Evolutionary conservation across 2,888 invertebrate genomes (phyloP).

Genomic region (Protonemura montana): DNA sequence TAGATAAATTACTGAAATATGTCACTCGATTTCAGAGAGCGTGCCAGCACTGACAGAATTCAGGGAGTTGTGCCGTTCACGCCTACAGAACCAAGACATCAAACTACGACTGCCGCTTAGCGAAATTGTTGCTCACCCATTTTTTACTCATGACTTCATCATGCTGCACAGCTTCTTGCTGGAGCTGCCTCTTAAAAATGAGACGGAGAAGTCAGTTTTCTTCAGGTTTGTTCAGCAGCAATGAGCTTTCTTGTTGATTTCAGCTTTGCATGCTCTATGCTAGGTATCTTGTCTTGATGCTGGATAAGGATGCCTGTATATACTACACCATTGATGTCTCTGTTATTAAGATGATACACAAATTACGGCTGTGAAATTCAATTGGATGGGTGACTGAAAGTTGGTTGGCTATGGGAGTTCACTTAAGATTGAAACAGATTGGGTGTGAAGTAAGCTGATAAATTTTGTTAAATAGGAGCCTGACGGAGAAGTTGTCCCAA

Average conservation of each 20-base stretch:
- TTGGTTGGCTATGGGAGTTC: no score
- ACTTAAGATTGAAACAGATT: neutral
- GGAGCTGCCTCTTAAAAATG: conserved; percentile 80
- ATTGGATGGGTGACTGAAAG: no score
- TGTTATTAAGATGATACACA: no score
- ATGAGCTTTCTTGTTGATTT: no score
- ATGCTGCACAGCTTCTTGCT: conserved; percentile 82
- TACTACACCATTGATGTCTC: no score
- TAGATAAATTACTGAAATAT: no score
- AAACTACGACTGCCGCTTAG: conserved; percentile 72
- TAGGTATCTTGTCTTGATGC: no score
- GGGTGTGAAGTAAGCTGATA: neutral
- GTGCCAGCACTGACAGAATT: conserved; percentile 75
- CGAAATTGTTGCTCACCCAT: conserved; percentile 73
- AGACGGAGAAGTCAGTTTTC: conserved; percentile 78
- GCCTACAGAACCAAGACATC: conserved; percentile 72
- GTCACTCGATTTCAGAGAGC: conserved; percentile 54
- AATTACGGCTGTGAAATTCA: no score
- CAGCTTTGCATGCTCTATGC: no score
- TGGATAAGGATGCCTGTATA: no score
- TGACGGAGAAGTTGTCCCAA: conserved; percentile 71
- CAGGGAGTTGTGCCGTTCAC: conserved; percentile 72
- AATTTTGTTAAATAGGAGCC: conserved; percentile 65
- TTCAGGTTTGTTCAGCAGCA: no score
- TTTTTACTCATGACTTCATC: conserved; percentile 87